Base-by-base conservation (phyloP, 2,888 invertebrate genomes). In the Heliconius charithonia region DNA sequence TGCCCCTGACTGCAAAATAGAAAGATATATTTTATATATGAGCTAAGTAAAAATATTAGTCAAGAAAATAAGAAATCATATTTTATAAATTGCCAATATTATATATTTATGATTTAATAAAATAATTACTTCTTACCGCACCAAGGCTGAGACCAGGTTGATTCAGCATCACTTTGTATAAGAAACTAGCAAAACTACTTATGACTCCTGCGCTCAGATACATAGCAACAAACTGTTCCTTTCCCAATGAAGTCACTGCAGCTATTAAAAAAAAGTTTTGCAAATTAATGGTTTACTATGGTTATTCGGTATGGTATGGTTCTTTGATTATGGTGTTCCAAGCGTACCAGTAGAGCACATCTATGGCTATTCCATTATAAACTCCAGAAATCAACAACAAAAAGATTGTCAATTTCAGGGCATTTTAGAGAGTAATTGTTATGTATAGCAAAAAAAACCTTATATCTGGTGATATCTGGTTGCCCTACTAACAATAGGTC, bases 141-240 rank as follows among this genome's bases (percentile, higher is more conserved):
- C 99, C 99, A 82, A 99, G 95, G 71, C 99, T 98, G 63, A 97
- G 95, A 67, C 97, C 97, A 63, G 97, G 96, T 85, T 96, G 96
- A 80, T 96, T 95, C 6, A 96, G 95, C 3, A 96, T 86, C 22
- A 97, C 96, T 95, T 98, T 99, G 89, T 97, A 97, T 1, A 97
- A 84, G 85, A 98, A 96, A 93, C 99, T 99, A 45, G 97, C 95
- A 83, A 99, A 96, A 85, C 98, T 98, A 77, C 99, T 97, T 66
- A 98, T 91, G 0, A 98, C 97, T 71, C 98, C 99, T 82, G 98
- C 98, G 85, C 97, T 97, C 82, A 99, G 90, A 92, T 99, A 99
- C 89, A 99, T 95, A 0, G 97, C 98, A 82, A 98, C 89, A 91
- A 99, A 99, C 91, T 99, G 98, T 91, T 99, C 99, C 88, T 97